Conservation (phyloP, 2,113 vertebrate genomes). For the Rostratula benghalensis region DNA sequence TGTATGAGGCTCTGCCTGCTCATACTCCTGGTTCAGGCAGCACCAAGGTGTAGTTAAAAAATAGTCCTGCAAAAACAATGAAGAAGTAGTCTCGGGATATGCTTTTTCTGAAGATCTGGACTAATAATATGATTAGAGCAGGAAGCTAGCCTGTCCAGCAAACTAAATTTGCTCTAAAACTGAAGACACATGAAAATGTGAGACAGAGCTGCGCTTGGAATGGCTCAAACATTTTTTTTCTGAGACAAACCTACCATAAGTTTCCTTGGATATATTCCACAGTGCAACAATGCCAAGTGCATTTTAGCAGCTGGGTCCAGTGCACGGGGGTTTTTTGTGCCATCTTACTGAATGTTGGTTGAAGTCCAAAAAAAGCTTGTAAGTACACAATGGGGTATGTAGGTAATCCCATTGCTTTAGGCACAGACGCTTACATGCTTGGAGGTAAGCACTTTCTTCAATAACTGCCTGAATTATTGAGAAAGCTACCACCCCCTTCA, state of each 20-base stretch:
- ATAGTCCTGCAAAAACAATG: neutral
- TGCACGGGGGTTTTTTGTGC: neutral
- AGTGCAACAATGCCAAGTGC: neutral
- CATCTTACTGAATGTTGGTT: neutral
- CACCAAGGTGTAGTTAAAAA: neutral
- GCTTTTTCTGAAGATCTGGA: neutral
- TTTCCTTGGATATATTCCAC: slow-evolving; percentile 15
- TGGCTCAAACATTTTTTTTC: neutral
- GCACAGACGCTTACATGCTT: neutral
- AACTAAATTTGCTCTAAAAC: neutral
- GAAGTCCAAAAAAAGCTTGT: slow-evolving; percentile 27
- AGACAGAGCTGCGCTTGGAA: neutral
- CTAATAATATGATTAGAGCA: neutral
- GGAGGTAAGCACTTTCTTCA: neutral
- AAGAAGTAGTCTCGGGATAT: neutral
- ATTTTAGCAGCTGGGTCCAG: neutral
- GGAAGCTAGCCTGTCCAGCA: neutral
- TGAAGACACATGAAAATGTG: neutral
- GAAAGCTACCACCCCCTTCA: neutral
- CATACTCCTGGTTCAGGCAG: neutral
- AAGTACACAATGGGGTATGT: neutral
- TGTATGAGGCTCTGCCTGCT: neutral
- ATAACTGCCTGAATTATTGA: neutral
- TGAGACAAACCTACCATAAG: neutral
- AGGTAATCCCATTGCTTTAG: slow-evolving; percentile 27